Percentiles rank a stretch among this genome's conserved stretches.
Evolutionary conservation across 2,797 vertebrate genomes (phyloP).

Genomic region (Lepilemur septentrionalis): DNA sequence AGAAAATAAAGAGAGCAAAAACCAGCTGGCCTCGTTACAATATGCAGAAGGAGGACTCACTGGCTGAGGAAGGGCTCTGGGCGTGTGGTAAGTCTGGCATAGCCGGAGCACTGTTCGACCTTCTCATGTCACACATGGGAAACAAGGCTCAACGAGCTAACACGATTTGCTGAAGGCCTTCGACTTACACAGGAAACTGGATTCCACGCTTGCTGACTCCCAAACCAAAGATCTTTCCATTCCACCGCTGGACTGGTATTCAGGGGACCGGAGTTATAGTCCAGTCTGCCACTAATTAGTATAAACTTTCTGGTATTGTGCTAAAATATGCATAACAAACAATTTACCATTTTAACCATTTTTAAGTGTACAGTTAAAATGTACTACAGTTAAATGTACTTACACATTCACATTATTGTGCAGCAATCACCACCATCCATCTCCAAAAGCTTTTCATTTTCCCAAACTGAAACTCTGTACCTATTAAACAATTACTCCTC

Average conservation of each 20-base stretch:
- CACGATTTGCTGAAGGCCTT: background rate
- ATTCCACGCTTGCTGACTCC: background rate
- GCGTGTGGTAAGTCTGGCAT: background rate
- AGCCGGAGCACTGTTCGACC: background rate
- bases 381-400: no score
- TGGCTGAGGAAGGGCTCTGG: background rate
- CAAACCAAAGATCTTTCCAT: background rate
- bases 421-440: background rate
- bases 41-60: background rate
- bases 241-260: background rate
- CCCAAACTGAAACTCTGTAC: background rate
- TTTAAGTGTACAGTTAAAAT: background rate
- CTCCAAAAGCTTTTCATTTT: background rate
- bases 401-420: background rate
- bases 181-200: fast-evolving
- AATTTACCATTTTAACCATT: background rate
- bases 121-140: background rate
- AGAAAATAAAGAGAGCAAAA: background rate
- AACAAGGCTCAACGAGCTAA: background rate
- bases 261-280: background rate
- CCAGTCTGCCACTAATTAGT: background rate
- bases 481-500: background rate
- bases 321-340: background rate
- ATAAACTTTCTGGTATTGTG: background rate
- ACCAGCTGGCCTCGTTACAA: background rate